Base-by-base conservation (phyloP, 2,888 invertebrate species). In the Ramazzottius varieornatus region DNA sequence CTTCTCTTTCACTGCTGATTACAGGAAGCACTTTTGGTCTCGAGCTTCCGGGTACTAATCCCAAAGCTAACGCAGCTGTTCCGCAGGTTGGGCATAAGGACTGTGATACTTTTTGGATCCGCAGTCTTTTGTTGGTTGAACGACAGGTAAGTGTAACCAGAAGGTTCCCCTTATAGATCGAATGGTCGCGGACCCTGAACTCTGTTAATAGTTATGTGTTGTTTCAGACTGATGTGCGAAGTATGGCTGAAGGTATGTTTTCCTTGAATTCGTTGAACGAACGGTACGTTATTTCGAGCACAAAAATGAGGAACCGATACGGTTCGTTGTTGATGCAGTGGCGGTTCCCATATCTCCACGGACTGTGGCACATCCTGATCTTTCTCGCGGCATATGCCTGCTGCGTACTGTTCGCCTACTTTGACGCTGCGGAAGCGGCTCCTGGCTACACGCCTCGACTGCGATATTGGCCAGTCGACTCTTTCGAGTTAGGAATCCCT, bases 281-380 rank as follows among this genome's bases (percentile, higher is more conserved):
- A 54, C 8, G 54, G 8, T 54, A 4, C n/a, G 29, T 29, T 54
- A 24, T 24, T 16, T 8, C 20, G 20, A 4, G 20, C 13, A 54
- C 4, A n/a, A n/a, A n/a, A n/a, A n/a, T n/a, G n/a, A n/a, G n/a
- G n/a, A n/a, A n/a, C n/a, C n/a, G n/a, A n/a, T n/a, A n/a, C n/a
- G n/a, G n/a, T n/a, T n/a, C n/a, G n/a, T n/a, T n/a, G n/a, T n/a
- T 29, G 13, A 16, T 54, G 54, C 54, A 54, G 54, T 54, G 8
- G 4, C 54, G 29, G 8, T 54, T 88, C 71, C 86, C 86, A 0
- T 87, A 87, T 75, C 80, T 88, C 72, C 87, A 88, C 73, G 86
- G 85, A 16, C 79, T 86, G 29, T 88, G 87, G 87, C 87, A 88
- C 74, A 77, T 88, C 20, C 82, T 86, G 65, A 86, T 86, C 69